Conservation (phyloP, 2,888 invertebrate species). For the Emmelina monodactyla region DNA sequence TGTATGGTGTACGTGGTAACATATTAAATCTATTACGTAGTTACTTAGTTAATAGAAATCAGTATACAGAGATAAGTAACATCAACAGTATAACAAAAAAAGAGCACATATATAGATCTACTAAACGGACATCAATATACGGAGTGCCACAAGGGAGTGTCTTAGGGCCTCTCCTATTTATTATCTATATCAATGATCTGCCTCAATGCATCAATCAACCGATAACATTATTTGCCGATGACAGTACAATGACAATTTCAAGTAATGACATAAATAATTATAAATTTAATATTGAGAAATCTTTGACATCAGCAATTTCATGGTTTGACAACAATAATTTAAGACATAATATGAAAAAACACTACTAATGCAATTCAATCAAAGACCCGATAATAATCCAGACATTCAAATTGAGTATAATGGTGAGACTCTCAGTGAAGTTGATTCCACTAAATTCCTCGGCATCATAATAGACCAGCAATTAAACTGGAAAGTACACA, state of each 20-base stretch:
- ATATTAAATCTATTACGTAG: neutral
- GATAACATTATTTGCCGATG: neutral
- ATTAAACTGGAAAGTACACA: neutral
- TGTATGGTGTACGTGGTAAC: neutral
- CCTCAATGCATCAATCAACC: neutral
- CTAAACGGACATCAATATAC: neutral
- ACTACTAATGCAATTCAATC: neutral
- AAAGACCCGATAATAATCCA: neutral
- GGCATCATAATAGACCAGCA: neutral
- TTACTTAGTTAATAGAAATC: neutral
- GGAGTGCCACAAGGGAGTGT: neutral
- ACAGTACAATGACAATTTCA: neutral
- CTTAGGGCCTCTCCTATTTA: neutral
- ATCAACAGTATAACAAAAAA: neutral
- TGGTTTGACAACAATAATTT: neutral
- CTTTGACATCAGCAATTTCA: neutral
- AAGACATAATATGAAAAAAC: neutral
- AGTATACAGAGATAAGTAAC: neutral
- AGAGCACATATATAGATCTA: neutral
- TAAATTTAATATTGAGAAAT: neutral
- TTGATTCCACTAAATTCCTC: neutral
- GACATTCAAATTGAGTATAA: neutral
- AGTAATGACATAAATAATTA: neutral
- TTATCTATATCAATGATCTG: neutral
- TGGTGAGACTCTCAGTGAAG: neutral